These are phyloP conservation scores for Sepiola atlantica DNA, from an alignment of 2,888 invertebrate genomes.

Conservation along the genomic window DNA sequence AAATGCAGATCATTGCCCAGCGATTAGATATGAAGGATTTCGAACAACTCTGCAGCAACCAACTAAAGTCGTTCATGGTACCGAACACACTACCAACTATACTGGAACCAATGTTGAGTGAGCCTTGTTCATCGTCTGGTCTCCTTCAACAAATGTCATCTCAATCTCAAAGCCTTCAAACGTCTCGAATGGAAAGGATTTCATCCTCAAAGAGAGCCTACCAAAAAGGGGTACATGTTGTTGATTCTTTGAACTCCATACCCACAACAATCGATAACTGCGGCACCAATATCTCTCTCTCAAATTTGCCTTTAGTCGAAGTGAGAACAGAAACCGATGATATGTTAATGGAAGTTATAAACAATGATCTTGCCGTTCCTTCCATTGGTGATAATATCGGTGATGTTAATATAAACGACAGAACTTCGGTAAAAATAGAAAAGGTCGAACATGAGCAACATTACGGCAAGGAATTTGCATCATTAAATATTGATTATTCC, in stretches of 20 bases:
- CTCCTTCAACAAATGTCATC: conserved; percentile 11
- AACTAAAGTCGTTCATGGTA: background rate
- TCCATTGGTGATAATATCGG: background rate
- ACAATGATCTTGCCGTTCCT: background rate
- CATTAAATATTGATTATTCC: background rate
- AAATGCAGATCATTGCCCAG: conserved; percentile 38
- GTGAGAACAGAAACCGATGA: conserved; percentile 7
- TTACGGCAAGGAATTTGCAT: background rate
- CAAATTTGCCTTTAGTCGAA: conserved; percentile 13
- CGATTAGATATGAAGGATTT: conserved; percentile 35
- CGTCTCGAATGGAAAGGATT: background rate
- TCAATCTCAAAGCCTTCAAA: background rate
- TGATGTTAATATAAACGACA: conserved; percentile 21
- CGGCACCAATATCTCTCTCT: background rate
- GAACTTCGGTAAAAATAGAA: conserved; percentile 14
- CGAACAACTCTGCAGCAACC: conserved; percentile 42
- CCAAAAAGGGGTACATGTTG: background rate
- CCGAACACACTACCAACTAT: background rate
- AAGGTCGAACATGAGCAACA: conserved; percentile 38
- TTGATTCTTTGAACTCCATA: background rate
- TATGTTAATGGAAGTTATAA: background rate
- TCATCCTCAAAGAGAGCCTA: background rate
- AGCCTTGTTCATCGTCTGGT: conserved; percentile 41
- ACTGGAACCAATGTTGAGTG: conserved; percentile 33
- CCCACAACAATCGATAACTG: background rate